A percentile compares a stretch with the other conserved stretches of the same genome.
phyloP scores from a whole-genome alignment of 2,113 vertebrate species.

The Pelodiscus sinensis region DNA sequence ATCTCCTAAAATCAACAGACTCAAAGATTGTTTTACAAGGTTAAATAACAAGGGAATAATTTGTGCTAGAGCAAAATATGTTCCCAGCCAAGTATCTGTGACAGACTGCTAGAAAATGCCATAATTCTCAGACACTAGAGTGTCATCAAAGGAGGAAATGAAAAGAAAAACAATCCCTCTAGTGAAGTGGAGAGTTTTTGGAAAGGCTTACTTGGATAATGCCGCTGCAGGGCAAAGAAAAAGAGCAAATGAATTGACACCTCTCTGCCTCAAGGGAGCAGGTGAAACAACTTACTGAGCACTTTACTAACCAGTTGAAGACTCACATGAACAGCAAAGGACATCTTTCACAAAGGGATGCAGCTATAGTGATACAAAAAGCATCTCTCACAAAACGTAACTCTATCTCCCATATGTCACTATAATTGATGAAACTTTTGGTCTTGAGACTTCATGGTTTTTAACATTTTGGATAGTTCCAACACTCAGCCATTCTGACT shows the following conservation, averaged over 20 bases:
- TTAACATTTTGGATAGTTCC: neutral
- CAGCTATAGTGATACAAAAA: neutral
- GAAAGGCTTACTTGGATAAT: slow-evolving; percentile 29
- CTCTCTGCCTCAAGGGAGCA: slow-evolving; percentile 41
- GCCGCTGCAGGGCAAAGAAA: slow-evolving; percentile 40
- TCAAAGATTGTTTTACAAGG: slow-evolving; percentile 23
- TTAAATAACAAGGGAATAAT: slow-evolving; percentile 34
- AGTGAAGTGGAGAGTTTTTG: slow-evolving; percentile 17
- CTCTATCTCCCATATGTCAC: neutral
- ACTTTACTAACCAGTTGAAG: slow-evolving; percentile 24
- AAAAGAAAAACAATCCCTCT: slow-evolving; percentile 29
- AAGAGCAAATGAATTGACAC: slow-evolving; percentile 47
- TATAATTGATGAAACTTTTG: neutral
- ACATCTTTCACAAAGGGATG: slow-evolving; percentile 42
- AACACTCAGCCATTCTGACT: neutral
- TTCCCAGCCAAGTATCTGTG: slow-evolving; percentile 33
- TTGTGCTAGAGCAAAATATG: slow-evolving; percentile 25
- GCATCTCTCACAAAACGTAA: neutral
- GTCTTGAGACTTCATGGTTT: neutral
- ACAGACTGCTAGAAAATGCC: slow-evolving; percentile 12
- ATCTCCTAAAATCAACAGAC: neutral
- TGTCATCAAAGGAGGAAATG: slow-evolving; percentile 40
- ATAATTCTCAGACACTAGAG: slow-evolving; percentile 29
- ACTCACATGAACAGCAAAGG: neutral
- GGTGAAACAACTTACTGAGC: slow-evolving; percentile 38